Evolutionary conservation across 2,888 invertebrate species (phyloP), one percentile per base, ranked within the genome.

Genomic region (Noctua janthe): DNA sequence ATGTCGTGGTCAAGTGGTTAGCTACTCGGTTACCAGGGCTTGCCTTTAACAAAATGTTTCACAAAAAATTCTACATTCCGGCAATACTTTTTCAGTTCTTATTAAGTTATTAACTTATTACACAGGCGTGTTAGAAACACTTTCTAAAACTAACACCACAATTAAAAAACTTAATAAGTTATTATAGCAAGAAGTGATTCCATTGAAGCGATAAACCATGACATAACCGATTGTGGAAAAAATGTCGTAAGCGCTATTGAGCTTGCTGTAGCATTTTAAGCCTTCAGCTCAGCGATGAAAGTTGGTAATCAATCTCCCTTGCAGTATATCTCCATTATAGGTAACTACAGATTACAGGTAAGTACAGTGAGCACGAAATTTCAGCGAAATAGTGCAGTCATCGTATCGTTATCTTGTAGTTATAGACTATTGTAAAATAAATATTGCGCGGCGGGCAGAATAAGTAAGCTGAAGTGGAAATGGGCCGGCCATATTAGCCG

Each of bases 141-240:
- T 82, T 82, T 82, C 82, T 49, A 71, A 54, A 67, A n/a, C 71
- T 47, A 71, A 59, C 56, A 43, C 43, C 15, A 29, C 43, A 47
- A 83, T 79, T 74, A 71, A 20, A 66, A 54, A 66, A 64, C 56
- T 10, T 69, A 78, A 73, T 78, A 70, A 2, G 15, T 73, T 72
- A 82, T 82, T 73, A 82, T 17, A 29, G 69, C 64, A 49, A 64
- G 51, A 74, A 81, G 54, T 64, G n/a, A 73, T 73, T 69, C 11
- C 47, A 71, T 8, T 78, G 78, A 59, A 83, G 83, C 82, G 78
- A 35, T 73, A 73, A 78, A 51, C 56, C 56, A 73, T 73, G 54
- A 69, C 62, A 49, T 72, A 72, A 67, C 13, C 11, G 43, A 67
- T 6, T 0, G 0, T 15, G 43, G 13, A 43, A 67, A n/a, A 43